These are phyloP conservation scores for Leucophenga maculata DNA, from an alignment of 2,888 invertebrate species.

Conservation along the genomic window DNA sequence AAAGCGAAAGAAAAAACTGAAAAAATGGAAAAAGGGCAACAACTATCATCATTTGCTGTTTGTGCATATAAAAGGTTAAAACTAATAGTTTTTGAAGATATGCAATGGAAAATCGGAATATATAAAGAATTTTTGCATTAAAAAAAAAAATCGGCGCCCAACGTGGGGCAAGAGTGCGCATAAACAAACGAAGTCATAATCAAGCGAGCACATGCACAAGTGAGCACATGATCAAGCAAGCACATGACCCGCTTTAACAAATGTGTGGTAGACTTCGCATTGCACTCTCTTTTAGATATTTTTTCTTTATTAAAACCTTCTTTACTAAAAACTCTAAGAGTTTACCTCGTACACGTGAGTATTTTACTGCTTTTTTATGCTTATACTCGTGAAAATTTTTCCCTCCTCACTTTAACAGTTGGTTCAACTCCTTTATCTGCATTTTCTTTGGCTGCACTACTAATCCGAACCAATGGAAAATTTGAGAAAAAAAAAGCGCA, in stretches of 20 bases:
- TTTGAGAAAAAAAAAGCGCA: slow-evolving; percentile 40
- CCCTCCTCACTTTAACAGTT: slow-evolving; percentile 31
- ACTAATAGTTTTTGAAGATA: too few relatives aligned
- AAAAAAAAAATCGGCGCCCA: too few relatives aligned
- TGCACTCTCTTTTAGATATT: neutral
- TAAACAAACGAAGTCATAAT: too few relatives aligned
- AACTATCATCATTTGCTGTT: slow-evolving; percentile 36
- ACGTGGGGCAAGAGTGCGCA: too few relatives aligned
- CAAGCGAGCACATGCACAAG: too few relatives aligned
- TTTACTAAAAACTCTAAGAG: too few relatives aligned
- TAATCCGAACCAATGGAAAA: slow-evolving; percentile 52
- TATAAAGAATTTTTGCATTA: neutral
- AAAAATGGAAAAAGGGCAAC: slow-evolving; percentile 56
- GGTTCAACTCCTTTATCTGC: slow-evolving; percentile 44
- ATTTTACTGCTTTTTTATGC: slow-evolving; percentile 29
- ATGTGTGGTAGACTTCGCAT: too few relatives aligned
- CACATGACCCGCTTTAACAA: too few relatives aligned
- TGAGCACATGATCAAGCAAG: too few relatives aligned
- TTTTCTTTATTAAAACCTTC: neutral
- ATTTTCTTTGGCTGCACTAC: slow-evolving; percentile 43
- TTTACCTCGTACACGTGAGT: too few relatives aligned
- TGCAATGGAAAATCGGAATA: neutral
- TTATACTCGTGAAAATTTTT: slow-evolving; percentile 5
- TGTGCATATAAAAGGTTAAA: too few relatives aligned
- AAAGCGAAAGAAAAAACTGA: slow-evolving; percentile 53